Evolutionary conservation across 2,113 vertebrate genomes (phyloP).

Genomic region (Festucalex cinctus): DNA sequence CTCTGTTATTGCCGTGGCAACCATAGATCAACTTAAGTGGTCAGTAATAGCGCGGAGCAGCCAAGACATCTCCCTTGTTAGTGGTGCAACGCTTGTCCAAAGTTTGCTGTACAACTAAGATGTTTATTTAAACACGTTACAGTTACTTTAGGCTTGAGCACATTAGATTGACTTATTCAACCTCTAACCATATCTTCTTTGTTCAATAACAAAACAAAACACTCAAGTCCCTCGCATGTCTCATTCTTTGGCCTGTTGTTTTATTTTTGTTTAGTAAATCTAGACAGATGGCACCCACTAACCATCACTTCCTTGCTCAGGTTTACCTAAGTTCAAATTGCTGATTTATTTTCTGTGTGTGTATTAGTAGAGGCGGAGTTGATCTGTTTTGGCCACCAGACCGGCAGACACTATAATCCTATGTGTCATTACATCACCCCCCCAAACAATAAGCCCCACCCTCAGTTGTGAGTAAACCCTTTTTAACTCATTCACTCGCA

Average conservation of each 20-base stretch:
- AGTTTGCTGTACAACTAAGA: too few species aligned
- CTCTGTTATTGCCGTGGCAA: background rate
- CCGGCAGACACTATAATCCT: constrained; percentile 37
- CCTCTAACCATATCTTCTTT: too few species aligned
- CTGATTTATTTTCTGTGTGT: constrained; percentile 21
- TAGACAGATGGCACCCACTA: constrained; percentile 15
- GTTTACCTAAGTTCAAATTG: constrained; percentile 32
- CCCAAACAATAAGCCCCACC: background rate
- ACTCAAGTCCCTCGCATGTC: constrained; percentile 1
- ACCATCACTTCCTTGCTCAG: constrained; percentile 22
- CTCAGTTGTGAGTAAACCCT: too few species aligned
- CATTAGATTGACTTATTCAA: too few species aligned
- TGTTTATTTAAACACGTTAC: too few species aligned
- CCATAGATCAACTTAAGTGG: background rate
- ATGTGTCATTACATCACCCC: constrained; percentile 38
- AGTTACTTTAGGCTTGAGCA: too few species aligned
- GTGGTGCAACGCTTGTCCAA: background rate
- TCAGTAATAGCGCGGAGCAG: background rate
- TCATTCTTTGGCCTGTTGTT: background rate
- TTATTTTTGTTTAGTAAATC: constrained; percentile 13
- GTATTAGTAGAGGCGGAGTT: constrained; percentile 21
- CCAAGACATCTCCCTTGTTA: background rate
- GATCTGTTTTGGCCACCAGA: constrained; percentile 29
- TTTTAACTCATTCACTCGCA: too few species aligned
- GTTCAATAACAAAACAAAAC: too few species aligned